These are phyloP conservation scores for Petrocephalus zakoni DNA, from an alignment of 2,113 vertebrate genomes.

Conservation along the genomic window DNA sequence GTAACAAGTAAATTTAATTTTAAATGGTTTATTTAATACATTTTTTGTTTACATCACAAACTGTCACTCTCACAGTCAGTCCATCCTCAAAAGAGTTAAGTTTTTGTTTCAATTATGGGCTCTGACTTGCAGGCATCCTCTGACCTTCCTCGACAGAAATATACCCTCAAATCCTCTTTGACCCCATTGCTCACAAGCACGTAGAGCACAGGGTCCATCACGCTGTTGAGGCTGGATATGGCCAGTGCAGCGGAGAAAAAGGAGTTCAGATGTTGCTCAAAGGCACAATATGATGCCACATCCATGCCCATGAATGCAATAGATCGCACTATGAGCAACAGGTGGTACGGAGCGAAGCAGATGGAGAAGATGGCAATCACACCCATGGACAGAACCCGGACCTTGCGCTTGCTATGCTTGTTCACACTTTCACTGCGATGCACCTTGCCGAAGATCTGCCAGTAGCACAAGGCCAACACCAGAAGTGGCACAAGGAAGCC, in stretches of 20 bases:
- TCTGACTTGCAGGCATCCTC: not conserved
- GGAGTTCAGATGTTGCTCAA: slow-evolving; percentile 53
- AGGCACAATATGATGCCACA: slow-evolving; percentile 33
- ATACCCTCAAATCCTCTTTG: slow-evolving; percentile 44
- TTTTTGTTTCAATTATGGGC: not conserved
- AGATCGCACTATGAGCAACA: slow-evolving; percentile 57
- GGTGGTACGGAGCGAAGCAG: slow-evolving; percentile 68
- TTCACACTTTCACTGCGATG: slow-evolving; percentile 53
- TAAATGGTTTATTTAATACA: not conserved
- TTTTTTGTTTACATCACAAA: not conserved
- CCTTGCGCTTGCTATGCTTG: slow-evolving; percentile 54
- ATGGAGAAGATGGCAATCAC: slow-evolving; percentile 65
- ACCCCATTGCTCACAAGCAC: slow-evolving; percentile 60
- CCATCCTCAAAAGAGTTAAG: not conserved
- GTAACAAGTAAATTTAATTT: not conserved
- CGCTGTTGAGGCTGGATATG: slow-evolving; percentile 63
- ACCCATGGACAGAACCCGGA: slow-evolving; percentile 57
- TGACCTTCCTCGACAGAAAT: slow-evolving; percentile 18
- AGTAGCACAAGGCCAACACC: slow-evolving; percentile 57
- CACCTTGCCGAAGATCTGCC: slow-evolving; percentile 56
- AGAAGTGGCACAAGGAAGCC: slow-evolving; percentile 61
- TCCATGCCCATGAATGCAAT: slow-evolving; percentile 38
- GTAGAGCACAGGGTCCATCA: slow-evolving; percentile 68
- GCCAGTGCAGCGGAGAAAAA: slow-evolving; percentile 56
- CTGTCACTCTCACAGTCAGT: not conserved